Percentiles rank a stretch among this genome's conserved stretches.
phyloP scores from a whole-genome alignment of 2,797 vertebrate genomes.

The Leptatherina wallacei region DNA sequence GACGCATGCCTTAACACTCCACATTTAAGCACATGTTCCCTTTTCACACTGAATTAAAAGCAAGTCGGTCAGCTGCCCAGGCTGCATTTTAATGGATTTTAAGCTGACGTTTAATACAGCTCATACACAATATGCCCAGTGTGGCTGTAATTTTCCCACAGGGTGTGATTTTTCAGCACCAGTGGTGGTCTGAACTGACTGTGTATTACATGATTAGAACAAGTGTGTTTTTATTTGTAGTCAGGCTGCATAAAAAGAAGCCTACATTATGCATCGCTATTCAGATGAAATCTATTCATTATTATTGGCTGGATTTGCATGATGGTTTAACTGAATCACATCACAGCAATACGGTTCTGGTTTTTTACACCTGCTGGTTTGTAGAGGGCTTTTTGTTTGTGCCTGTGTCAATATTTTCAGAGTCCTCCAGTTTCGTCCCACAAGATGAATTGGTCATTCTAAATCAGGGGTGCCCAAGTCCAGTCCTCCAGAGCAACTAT shows the following conservation, averaged over 20 bases:
- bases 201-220: constrained; percentile 59
- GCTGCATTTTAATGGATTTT: constrained; percentile 67
- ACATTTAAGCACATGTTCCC: constrained; percentile 49
- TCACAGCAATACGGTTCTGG: too few relatives aligned
- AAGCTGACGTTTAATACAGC: constrained; percentile 59
- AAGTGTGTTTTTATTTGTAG: constrained; percentile 45
- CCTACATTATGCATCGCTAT: constrained; percentile 7
- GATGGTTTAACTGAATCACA: neutral
- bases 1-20: constrained; percentile 22
- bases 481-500: too few relatives aligned
- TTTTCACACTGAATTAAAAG: constrained; percentile 54
- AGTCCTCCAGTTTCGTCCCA: neutral
- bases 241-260: constrained; percentile 37
- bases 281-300: neutral
- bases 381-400: neutral
- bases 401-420: neutral
- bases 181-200: constrained; percentile 31
- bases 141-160: constrained; percentile 63
- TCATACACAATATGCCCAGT: constrained; percentile 64
- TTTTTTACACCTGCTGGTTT: too few relatives aligned
- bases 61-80: constrained; percentile 40
- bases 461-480: neutral
- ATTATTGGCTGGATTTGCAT: neutral
- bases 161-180: constrained; percentile 61
- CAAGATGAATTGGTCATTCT: neutral